Conservation (phyloP, 2,797 vertebrate genomes). For the Tangara arthus region DNA sequence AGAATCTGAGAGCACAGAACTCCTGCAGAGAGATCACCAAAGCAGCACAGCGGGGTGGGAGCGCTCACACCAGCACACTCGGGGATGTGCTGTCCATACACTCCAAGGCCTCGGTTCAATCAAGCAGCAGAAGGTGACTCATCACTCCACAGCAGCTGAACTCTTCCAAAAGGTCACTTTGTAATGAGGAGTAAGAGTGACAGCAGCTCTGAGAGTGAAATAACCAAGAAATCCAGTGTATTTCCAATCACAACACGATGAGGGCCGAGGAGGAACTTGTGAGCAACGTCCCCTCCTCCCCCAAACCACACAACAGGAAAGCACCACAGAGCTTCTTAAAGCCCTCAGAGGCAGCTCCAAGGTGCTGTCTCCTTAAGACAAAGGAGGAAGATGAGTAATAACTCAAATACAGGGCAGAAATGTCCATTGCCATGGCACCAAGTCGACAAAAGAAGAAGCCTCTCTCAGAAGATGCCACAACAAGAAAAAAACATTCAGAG, state of each 20-base stretch:
- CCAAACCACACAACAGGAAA: not conserved
- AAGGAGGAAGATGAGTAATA: not conserved
- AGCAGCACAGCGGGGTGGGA: not conserved
- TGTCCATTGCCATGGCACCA: not conserved
- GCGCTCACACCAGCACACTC: not conserved
- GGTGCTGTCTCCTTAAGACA: not conserved
- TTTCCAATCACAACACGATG: not conserved
- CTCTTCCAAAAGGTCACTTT: not conserved
- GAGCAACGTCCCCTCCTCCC: not conserved
- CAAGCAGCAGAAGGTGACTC: not conserved
- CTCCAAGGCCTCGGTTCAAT: not conserved
- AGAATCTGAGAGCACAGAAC: not conserved
- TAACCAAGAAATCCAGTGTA: not conserved
- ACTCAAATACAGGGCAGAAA: not conserved
- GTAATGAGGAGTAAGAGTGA: not conserved
- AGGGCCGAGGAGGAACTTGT: not conserved
- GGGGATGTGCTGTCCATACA: accelerated
- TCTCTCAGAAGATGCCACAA: not conserved
- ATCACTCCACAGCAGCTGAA: not conserved
- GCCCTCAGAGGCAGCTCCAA: not conserved
- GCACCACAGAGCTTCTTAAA: accelerated
- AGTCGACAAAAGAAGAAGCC: accelerated
- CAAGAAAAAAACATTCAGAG: not conserved
- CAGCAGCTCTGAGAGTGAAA: not conserved
- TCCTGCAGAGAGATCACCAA: not conserved